Evolutionary conservation across 2,113 vertebrate genomes (phyloP).

Genomic region (Aptenodytes patagonicus): DNA sequence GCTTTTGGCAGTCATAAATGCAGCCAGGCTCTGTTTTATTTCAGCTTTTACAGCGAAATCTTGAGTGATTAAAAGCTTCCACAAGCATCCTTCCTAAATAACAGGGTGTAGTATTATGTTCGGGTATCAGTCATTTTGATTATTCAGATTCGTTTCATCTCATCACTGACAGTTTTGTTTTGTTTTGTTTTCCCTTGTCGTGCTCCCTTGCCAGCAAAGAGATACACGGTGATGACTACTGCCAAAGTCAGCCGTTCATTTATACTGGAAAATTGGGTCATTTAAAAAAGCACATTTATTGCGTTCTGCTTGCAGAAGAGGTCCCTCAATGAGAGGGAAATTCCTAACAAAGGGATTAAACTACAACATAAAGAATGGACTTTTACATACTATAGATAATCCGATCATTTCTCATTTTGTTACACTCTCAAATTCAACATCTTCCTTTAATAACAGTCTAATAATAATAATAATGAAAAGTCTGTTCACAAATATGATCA

Average conservation of each 20-base stretch:
- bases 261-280: slow-evolving; percentile 47
- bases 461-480: slow-evolving; percentile 52
- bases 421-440: slow-evolving; percentile 47
- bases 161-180: neutral
- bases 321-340: slow-evolving; percentile 54
- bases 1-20: slow-evolving; percentile 72
- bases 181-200: neutral
- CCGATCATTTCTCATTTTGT: slow-evolving; percentile 30
- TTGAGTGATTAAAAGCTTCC: slow-evolving; percentile 55
- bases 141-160: neutral
- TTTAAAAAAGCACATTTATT: slow-evolving; percentile 62
- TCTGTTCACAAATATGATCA: slow-evolving; percentile 63
- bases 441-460: slow-evolving; percentile 55
- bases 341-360: slow-evolving; percentile 63
- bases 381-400: slow-evolving; percentile 24
- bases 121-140: slow-evolving; percentile 31
- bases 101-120: neutral
- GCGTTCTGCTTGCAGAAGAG: slow-evolving; percentile 73
- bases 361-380: slow-evolving; percentile 46
- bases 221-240: slow-evolving; percentile 41
- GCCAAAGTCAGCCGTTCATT: slow-evolving; percentile 57
- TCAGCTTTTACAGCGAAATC: slow-evolving; percentile 51
- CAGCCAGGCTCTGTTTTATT: slow-evolving; percentile 71
- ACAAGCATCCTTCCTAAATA: slow-evolving; percentile 59
- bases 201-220: slow-evolving; percentile 76